phyloP scores from a whole-genome alignment of 2,797 vertebrate species.

The Phrynocephalus forsythii region DNA sequence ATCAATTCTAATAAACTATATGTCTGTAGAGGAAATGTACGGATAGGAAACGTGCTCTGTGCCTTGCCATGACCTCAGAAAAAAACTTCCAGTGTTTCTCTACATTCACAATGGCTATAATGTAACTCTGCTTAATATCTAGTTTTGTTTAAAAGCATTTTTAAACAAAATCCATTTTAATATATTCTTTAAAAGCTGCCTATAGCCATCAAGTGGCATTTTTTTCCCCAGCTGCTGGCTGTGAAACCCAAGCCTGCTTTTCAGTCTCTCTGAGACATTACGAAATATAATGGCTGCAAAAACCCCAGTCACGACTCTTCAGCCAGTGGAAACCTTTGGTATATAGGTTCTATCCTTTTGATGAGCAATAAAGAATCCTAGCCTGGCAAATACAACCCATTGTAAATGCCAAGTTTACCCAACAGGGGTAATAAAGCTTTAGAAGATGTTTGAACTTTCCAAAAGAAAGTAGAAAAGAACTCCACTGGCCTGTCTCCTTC shows the following conservation, averaged over 20 bases:
- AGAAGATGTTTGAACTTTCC: constrained; percentile 71
- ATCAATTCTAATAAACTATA: constrained; percentile 58
- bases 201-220: constrained; percentile 78
- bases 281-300: constrained; percentile 65
- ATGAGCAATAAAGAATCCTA: constrained; percentile 72
- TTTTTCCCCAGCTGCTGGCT: constrained; percentile 78
- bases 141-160: constrained; percentile 77
- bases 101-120: constrained; percentile 62
- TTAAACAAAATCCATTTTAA: constrained; percentile 73
- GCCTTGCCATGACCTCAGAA: constrained; percentile 64
- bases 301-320: constrained; percentile 28
- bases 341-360: constrained; percentile 75
- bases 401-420: constrained; percentile 94
- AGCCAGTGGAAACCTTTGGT: constrained; percentile 77
- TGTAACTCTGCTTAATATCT: constrained; percentile 62
- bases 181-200: constrained; percentile 66
- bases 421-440: constrained; percentile 81
- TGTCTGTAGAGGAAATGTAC: constrained; percentile 68
- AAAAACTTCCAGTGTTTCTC: constrained; percentile 65
- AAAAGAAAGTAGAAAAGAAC: constrained; percentile 62
- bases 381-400: constrained; percentile 97
- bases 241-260: constrained; percentile 71
- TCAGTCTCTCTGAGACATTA: constrained; percentile 67
- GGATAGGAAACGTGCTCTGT: constrained; percentile 51
- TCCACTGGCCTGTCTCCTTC: constrained; percentile 66